Evolutionary conservation across 2,888 invertebrate genomes (phyloP).

Genomic region (Cheilosia pagana): DNA sequence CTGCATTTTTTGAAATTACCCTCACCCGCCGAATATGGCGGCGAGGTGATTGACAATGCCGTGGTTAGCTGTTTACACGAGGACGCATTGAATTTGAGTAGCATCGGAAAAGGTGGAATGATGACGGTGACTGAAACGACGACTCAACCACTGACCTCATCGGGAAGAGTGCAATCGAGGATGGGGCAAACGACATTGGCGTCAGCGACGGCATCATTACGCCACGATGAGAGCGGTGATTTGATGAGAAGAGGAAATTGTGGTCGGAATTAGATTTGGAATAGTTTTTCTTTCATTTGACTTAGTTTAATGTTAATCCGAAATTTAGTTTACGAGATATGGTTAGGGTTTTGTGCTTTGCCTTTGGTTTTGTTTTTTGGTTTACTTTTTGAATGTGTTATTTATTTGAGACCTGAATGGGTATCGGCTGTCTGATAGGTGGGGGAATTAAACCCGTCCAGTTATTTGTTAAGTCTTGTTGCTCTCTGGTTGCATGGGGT

Average conservation of each 20-base stretch:
- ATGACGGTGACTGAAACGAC: constrained; percentile 27
- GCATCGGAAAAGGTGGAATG: constrained; percentile 53
- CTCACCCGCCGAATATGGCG: constrained; percentile 24
- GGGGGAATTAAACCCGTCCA: neutral
- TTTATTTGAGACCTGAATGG: constrained; percentile 48
- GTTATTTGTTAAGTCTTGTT: neutral
- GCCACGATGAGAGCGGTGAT: constrained; percentile 70
- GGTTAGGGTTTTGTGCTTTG: constrained; percentile 33
- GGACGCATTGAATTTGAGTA: constrained; percentile 68
- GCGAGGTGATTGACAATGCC: constrained; percentile 27
- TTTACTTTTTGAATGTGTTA: constrained; percentile 59
- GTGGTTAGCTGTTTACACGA: constrained; percentile 53
- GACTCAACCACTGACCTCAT: constrained; percentile 52
- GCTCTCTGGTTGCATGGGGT: neutral
- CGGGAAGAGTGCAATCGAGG: constrained; percentile 70
- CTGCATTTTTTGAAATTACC: constrained; percentile 61
- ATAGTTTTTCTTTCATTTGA: constrained; percentile 7
- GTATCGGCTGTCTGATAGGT: neutral
- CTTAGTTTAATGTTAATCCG: neutral
- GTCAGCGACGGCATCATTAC: constrained; percentile 45
- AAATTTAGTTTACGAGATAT: constrained; percentile 36
- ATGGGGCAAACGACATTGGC: constrained; percentile 17
- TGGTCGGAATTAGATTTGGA: constrained; percentile 66
- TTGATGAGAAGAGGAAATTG: constrained; percentile 70
- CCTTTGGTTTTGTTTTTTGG: constrained; percentile 72